Percentiles rank a stretch among this genome's conserved stretches.
These are phyloP conservation scores for Drosophila testacea DNA, from an alignment of 2,888 invertebrate species.

Conservation along the genomic window DNA sequence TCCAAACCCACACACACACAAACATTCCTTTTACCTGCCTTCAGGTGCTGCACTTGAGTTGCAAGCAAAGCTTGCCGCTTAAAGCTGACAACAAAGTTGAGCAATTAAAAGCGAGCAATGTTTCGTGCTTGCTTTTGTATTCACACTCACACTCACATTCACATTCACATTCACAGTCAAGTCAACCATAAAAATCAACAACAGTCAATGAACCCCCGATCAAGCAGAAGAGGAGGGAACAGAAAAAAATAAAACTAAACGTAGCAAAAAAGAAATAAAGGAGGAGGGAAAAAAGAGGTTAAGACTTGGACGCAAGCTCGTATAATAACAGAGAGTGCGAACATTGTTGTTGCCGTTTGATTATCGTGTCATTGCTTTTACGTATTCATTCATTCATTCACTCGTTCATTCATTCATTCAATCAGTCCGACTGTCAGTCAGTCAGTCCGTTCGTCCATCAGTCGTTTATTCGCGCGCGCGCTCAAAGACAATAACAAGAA, in stretches of 20 bases:
- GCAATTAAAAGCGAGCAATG: constrained; percentile 51
- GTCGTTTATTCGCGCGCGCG: constrained; percentile 43
- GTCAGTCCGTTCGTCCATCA: not conserved
- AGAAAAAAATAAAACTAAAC: constrained; percentile 44
- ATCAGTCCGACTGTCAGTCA: constrained; percentile 16
- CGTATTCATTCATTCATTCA: constrained; percentile 66
- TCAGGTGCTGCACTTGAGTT: constrained; percentile 16
- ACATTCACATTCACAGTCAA: constrained; percentile 35
- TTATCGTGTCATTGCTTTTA: constrained; percentile 70
- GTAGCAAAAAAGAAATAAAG: constrained; percentile 34
- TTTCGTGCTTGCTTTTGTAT: constrained; percentile 3
- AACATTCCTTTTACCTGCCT: not conserved
- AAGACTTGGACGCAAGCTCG: constrained; percentile 36
- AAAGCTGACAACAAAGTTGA: constrained; percentile 33
- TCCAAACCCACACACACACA: constrained; percentile 3
- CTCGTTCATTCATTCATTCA: constrained; percentile 47
- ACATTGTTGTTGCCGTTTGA: constrained; percentile 52
- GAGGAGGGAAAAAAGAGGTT: constrained; percentile 20
- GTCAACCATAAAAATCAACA: constrained; percentile 73
- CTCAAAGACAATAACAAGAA: constrained; percentile 69
- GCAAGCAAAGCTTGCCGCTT: constrained; percentile 14
- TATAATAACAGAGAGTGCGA: constrained; percentile 52
- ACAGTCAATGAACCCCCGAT: constrained; percentile 73
- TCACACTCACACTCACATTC: constrained; percentile 17
- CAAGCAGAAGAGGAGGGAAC: constrained; percentile 7